A percentile compares a stretch with the other conserved stretches of the same genome.
Evolutionary conservation across 2,113 vertebrate species (phyloP).

Genomic region (Oophaga pumilio): DNA sequence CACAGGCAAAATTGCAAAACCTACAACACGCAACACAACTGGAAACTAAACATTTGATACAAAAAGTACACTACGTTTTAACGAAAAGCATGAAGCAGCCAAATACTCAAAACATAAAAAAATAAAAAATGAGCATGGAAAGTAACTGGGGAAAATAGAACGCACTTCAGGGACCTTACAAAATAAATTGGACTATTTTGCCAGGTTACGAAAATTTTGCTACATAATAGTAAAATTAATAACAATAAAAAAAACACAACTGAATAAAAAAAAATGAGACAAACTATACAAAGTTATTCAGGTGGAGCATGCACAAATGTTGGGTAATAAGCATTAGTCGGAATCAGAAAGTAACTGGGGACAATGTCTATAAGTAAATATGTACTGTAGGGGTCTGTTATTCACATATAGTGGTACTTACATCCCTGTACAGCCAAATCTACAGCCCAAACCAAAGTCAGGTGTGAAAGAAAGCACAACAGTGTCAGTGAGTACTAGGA

Average conservation of each 20-base stretch:
- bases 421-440: slow-evolving; percentile 99
- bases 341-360: slow-evolving; percentile 69
- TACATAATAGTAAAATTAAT: slow-evolving; percentile 10
- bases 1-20: background rate
- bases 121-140: slow-evolving; percentile 45
- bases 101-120: slow-evolving; percentile 58
- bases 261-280: slow-evolving; percentile 56
- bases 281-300: slow-evolving; percentile 70
- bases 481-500: slow-evolving; percentile 91
- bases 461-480: slow-evolving; percentile 97
- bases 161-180: slow-evolving; percentile 60
- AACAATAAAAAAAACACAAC: background rate
- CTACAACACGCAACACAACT: background rate
- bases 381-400: slow-evolving; percentile 75
- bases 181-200: slow-evolving; percentile 62
- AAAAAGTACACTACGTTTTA: background rate
- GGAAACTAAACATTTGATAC: slow-evolving; percentile 2
- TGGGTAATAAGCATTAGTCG: slow-evolving; percentile 71
- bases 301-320: slow-evolving; percentile 78
- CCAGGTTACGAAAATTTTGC: slow-evolving; percentile 64
- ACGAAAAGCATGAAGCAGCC: slow-evolving; percentile 39
- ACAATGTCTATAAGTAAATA: slow-evolving; percentile 70
- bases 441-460: slow-evolving; percentile 99
- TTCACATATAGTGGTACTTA: slow-evolving; percentile 98
- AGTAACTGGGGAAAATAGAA: slow-evolving; percentile 57